Base-by-base conservation (phyloP, 2,888 invertebrate genomes). In the Creontiades dilutus region DNA sequence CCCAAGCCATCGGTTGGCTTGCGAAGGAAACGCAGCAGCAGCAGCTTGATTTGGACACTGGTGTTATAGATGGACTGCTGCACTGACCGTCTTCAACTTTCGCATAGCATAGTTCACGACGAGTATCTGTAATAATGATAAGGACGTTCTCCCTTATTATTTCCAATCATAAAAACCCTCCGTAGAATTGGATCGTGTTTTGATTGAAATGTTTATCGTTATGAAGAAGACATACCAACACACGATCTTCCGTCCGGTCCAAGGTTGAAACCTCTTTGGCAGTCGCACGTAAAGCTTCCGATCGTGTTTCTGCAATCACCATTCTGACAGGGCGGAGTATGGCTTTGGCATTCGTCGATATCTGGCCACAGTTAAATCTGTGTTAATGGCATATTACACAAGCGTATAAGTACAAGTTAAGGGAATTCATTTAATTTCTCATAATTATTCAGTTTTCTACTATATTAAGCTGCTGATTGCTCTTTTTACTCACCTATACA, bases 11-110 rank as follows among this genome's bases (percentile, higher is more conserved):
- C 13, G 95, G 94, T 91, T 96, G 94, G 0, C 96, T 96, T 92
- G 95, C 92, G 61, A 95, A 94, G 13, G 95, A 94, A 0, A 95
- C 95, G 92, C 96, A 96, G 93, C 98, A 98, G 93, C 98, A 98
- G 92, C 97, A 98, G 92, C 96, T 96, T 0, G 97, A 97, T 92
- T 96, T 96, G 0, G 97, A 97, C n/a, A 97, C 96, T 0, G 97
- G 95, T 13, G 95, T 95, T 3, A 95, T 94, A 0, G 96, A 96
- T 0, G 97, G 97, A 91, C 96, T 96, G 88, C 95, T 95, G 92
- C 98, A 98, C 90, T 96, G 95, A 0, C 96, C 97, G 91, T 96
- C 96, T 92, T 95, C 95, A 93, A 95, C 97, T 93, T 96, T 96
- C 91, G 96, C 96, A 93, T 97, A 97, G 93, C 98, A 98, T 86